Conservation (phyloP, 2,113 vertebrate genomes). For the Campylomormyrus numenius region DNA sequence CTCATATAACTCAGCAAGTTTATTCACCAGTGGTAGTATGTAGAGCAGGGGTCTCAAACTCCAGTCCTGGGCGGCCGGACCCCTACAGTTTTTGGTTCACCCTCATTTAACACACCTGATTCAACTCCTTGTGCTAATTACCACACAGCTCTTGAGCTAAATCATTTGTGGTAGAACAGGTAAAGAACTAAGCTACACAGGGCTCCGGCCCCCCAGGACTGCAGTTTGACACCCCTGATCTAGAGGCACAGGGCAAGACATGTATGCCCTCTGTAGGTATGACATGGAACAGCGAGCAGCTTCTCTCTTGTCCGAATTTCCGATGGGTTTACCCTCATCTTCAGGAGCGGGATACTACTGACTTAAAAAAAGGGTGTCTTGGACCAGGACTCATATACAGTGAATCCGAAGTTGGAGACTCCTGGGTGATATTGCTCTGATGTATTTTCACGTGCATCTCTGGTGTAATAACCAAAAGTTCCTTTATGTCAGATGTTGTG, state of each 20-base stretch:
- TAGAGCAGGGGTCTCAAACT: background rate
- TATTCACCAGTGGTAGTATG: background rate
- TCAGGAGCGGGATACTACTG: background rate
- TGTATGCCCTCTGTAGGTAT: background rate
- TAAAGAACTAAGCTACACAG: no score
- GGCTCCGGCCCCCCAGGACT: no score
- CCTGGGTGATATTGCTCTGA: background rate
- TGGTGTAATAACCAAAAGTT: background rate
- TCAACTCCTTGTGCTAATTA: no score
- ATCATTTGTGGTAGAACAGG: no score
- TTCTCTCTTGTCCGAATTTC: background rate
- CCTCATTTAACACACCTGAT: no score
- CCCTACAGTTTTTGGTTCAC: no score
- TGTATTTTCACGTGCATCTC: background rate
- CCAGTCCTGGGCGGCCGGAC: no score
- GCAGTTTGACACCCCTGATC: background rate
- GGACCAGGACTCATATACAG: background rate
- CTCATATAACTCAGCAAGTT: background rate
- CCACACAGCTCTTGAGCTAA: no score
- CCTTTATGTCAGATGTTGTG: background rate
- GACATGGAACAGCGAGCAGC: background rate
- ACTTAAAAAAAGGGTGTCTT: background rate
- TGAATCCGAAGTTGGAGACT: background rate
- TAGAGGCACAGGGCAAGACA: background rate
- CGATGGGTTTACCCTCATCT: background rate